Evolutionary conservation across 1,140 invertebrate genomes (phyloP).

Genomic region (Tetramorium alpestre): DNA sequence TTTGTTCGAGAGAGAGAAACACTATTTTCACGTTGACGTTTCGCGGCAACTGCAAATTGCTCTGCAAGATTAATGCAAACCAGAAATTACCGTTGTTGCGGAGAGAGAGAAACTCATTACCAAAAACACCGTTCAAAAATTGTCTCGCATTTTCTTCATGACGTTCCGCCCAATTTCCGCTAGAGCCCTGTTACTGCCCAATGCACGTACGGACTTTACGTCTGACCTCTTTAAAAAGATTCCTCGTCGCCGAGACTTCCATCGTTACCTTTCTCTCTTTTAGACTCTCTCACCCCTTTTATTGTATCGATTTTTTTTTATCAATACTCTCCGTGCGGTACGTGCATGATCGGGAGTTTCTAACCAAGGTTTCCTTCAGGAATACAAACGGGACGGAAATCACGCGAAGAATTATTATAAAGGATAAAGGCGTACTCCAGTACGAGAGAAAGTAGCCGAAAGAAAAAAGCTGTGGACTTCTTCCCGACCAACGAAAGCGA

Average conservation of each 20-base stretch:
- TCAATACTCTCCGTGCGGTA: slow-evolving; percentile 48
- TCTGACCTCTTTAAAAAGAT: slow-evolving; percentile 72
- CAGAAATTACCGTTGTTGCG: slow-evolving; percentile 29
- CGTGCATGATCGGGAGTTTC: slow-evolving; percentile 38
- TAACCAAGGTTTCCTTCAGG: slow-evolving; percentile 35
- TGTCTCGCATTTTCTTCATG: slow-evolving; percentile 60
- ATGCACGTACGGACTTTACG: slow-evolving; percentile 72
- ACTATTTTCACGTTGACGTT: not conserved
- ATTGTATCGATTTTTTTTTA: slow-evolving; percentile 39
- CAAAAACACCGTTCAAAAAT: slow-evolving; percentile 62
- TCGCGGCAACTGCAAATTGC: slow-evolving; percentile 7
- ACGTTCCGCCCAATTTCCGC: slow-evolving; percentile 67
- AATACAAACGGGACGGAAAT: slow-evolving; percentile 66
- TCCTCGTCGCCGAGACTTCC: slow-evolving; percentile 54
- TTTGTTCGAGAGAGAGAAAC: not conserved
- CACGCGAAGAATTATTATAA: not conserved
- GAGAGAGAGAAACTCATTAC: slow-evolving; percentile 31
- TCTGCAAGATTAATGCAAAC: slow-evolving; percentile 34
- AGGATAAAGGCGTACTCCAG: slow-evolving; percentile 23
- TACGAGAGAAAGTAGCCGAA: slow-evolving; percentile 30
- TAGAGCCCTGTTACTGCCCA: slow-evolving; percentile 64
- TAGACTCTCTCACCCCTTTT: not conserved
- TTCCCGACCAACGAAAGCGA: slow-evolving; percentile 33
- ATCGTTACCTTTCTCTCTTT: slow-evolving; percentile 63
- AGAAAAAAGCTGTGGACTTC: slow-evolving; percentile 24